Conservation (phyloP, 2,888 invertebrate species). For the Caenorhabditis zanzibari region DNA sequence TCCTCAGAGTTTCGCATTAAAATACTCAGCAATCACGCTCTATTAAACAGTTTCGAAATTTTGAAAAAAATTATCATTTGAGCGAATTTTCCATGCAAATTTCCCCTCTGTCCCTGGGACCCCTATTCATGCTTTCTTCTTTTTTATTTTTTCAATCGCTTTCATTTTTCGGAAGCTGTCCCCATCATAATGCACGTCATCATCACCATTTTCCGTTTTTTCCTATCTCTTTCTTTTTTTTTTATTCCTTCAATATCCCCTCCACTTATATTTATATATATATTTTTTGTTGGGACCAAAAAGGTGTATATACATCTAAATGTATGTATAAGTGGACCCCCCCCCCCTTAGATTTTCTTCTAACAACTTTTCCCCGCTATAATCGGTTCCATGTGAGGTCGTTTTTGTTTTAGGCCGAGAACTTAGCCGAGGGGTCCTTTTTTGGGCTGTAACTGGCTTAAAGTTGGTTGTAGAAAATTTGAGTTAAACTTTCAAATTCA, state of each 20-base stretch:
- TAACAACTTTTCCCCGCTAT: conserved; percentile 11
- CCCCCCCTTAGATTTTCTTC: too few relatives aligned
- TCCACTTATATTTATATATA: background rate
- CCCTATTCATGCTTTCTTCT: background rate
- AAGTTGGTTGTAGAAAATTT: background rate
- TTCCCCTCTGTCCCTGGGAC: too few relatives aligned
- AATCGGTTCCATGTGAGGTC: background rate
- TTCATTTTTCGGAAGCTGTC: conserved; percentile 45
- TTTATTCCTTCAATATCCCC: conserved; percentile 52
- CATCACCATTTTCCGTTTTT: background rate
- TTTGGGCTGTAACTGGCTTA: background rate
- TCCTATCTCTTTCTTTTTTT: conserved; percentile 9
- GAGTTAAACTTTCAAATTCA: too few relatives aligned
- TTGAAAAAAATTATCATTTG: too few relatives aligned
- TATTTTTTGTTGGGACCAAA: background rate
- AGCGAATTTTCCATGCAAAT: too few relatives aligned
- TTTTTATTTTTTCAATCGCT: conserved; percentile 37
- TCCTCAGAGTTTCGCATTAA: too few relatives aligned
- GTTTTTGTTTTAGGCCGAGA: conserved; percentile 4
- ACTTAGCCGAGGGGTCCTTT: background rate
- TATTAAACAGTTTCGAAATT: too few relatives aligned
- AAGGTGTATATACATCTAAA: conserved; percentile 23
- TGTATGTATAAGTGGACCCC: background rate
- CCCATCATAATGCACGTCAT: conserved; percentile 44
- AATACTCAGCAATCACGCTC: too few relatives aligned